Percentiles rank a stretch among this genome's conserved stretches.
Conservation (phyloP, 2,797 vertebrate genomes). For the Neosalanx taihuensis region DNA sequence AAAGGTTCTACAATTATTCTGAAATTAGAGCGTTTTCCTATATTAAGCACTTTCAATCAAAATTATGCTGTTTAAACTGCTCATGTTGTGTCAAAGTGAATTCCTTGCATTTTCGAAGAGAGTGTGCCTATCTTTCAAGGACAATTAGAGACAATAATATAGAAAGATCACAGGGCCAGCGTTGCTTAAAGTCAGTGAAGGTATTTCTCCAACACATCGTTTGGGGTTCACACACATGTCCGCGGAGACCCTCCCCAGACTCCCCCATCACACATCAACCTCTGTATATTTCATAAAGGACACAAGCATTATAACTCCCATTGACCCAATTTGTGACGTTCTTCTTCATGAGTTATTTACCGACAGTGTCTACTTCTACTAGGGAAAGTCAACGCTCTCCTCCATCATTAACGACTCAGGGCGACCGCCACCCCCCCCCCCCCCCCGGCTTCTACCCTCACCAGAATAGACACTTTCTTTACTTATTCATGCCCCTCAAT, state of each 20-base stretch:
- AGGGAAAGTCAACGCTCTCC: neutral
- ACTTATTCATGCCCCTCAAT: slow-evolving; percentile 40
- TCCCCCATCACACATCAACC: slow-evolving; percentile 42
- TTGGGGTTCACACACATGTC: slow-evolving; percentile 12
- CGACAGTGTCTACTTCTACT: slow-evolving; percentile 42
- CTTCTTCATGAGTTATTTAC: slow-evolving; percentile 67
- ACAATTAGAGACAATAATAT: too few species aligned
- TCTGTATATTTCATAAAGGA: slow-evolving; percentile 67
- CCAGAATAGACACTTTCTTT: slow-evolving; percentile 45
- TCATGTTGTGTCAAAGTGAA: too few species aligned
- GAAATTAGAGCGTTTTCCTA: too few species aligned
- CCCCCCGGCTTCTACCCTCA: slow-evolving; percentile 18
- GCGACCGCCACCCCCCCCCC: slow-evolving; percentile 13
- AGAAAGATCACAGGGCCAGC: neutral
- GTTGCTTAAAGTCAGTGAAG: slow-evolving; percentile 18
- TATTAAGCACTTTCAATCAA: too few species aligned
- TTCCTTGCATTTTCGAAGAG: too few species aligned
- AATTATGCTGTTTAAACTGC: too few species aligned
- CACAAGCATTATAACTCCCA: slow-evolving; percentile 48
- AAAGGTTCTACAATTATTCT: too few species aligned
- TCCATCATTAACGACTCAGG: slow-evolving; percentile 14
- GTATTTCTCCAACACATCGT: slow-evolving; percentile 18
- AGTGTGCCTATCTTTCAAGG: too few species aligned
- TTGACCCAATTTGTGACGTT: slow-evolving; percentile 51
- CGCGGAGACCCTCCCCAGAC: slow-evolving; percentile 28